Conservation (phyloP, 35 echinoderm and acorn worm genomes). For the Lytechinus pictus region DNA sequence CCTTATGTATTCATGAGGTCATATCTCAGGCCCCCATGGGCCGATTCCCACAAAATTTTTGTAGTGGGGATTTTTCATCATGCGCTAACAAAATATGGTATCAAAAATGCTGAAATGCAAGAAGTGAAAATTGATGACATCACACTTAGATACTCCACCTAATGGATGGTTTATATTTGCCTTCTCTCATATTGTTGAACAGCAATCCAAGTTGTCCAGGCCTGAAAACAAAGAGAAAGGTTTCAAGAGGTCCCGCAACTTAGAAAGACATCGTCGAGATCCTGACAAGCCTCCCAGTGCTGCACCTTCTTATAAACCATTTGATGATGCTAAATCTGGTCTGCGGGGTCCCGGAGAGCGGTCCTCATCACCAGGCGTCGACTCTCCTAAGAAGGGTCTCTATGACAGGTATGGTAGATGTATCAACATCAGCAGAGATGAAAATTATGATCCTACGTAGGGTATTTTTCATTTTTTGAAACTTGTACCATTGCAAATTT, state of each 20-base stretch:
- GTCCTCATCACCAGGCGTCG: background rate
- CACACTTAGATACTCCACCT: too few species aligned
- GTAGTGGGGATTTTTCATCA: too few species aligned
- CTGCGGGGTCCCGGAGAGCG: background rate
- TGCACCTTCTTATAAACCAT: slow-evolving; percentile 4
- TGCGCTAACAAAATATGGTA: too few species aligned
- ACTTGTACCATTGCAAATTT: too few species aligned
- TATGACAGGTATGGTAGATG: slow-evolving; percentile 13
- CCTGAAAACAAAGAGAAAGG: slow-evolving; percentile 42
- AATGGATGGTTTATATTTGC: background rate
- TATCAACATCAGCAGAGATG: too few species aligned
- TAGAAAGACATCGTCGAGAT: background rate
- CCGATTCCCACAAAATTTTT: too few species aligned
- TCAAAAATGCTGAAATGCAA: too few species aligned
- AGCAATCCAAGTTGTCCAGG: background rate
- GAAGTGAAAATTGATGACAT: too few species aligned
- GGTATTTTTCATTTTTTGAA: too few species aligned
- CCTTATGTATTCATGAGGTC: too few species aligned
- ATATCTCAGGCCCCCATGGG: too few species aligned
- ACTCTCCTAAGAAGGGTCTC: background rate
- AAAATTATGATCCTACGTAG: too few species aligned
- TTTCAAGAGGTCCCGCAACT: slow-evolving; percentile 42
- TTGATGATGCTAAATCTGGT: background rate
- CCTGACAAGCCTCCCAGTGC: slow-evolving; percentile 16
- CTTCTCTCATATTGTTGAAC: background rate